These are phyloP conservation scores for Perodicticus potto DNA, from an alignment of 2,797 vertebrate genomes.

Conservation along the genomic window DNA sequence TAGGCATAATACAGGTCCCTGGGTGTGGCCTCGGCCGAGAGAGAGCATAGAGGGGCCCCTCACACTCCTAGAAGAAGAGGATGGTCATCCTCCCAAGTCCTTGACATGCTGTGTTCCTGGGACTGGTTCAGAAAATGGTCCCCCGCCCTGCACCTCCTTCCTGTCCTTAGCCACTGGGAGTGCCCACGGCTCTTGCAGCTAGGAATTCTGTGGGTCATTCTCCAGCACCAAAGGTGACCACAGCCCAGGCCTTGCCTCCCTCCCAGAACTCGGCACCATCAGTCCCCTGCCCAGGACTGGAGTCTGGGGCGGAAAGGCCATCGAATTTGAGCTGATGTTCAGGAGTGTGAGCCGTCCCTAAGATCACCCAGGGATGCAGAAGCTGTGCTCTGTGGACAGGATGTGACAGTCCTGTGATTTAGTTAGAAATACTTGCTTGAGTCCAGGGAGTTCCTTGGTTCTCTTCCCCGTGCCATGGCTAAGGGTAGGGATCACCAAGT, in stretches of 20 bases:
- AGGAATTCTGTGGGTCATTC: not conserved
- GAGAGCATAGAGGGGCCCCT: not conserved
- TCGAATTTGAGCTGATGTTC: not conserved
- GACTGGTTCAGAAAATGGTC: not conserved
- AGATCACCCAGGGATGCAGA: too few relatives aligned
- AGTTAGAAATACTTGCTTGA: too few relatives aligned
- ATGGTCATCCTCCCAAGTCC: not conserved
- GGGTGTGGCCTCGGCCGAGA: not conserved
- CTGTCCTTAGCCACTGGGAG: not conserved
- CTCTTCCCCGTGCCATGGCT: not conserved
- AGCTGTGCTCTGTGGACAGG: not conserved
- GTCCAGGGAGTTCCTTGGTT: too few relatives aligned
- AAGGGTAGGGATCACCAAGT: not conserved
- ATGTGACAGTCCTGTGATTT: not conserved
- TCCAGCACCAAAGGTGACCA: not conserved
- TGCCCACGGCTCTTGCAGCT: fast-evolving
- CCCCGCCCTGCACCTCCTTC: not conserved
- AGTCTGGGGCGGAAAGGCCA: not conserved
- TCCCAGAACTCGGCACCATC: too few relatives aligned
- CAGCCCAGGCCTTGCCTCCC: not conserved
- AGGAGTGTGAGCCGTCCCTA: not conserved
- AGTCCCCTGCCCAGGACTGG: too few relatives aligned
- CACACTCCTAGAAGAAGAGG: not conserved
- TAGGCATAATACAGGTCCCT: not conserved
- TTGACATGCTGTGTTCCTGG: not conserved